Evolutionary conservation across 1,140 invertebrate genomes (phyloP).

Genomic region (Thaumetopoea pityocampa): DNA sequence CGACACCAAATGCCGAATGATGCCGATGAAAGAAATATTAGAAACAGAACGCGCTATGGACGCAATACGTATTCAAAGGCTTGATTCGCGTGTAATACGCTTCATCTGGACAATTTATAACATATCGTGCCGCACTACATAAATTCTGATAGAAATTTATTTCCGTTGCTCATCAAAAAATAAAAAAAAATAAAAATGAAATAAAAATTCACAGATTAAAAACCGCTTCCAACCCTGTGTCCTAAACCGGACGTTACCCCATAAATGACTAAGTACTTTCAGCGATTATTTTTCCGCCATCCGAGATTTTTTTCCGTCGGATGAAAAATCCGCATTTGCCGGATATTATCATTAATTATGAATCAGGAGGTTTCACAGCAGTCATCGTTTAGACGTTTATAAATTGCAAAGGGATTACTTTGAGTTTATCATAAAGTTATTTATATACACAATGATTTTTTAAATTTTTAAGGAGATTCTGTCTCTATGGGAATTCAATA

Average conservation of each 20-base stretch:
- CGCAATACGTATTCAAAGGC: too few species aligned
- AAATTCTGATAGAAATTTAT: too few species aligned
- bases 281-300: slow-evolving; percentile 54
- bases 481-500: too few species aligned
- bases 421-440: slow-evolving; percentile 3
- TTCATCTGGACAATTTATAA: too few species aligned
- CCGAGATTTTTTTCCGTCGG: slow-evolving; percentile 45
- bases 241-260: slow-evolving; percentile 25
- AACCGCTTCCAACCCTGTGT: slow-evolving; percentile 12
- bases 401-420: slow-evolving; percentile 28
- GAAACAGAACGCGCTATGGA: too few species aligned
- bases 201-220: too few species aligned
- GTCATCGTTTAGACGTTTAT: slow-evolving; percentile 45
- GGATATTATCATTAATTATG: slow-evolving; percentile 73
- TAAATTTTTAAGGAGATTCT: not conserved
- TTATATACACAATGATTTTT: slow-evolving; percentile 10
- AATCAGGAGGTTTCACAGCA: slow-evolving; percentile 42
- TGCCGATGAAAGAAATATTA: too few species aligned
- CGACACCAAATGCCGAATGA: too few species aligned
- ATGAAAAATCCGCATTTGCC: slow-evolving; percentile 53
- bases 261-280: slow-evolving; percentile 58
- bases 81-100: too few species aligned
- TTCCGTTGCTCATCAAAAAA: too few species aligned
- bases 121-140: too few species aligned
- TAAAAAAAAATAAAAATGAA: too few species aligned